Evolutionary conservation across 1,140 invertebrate species (phyloP).

Genomic region (Chionoecetes opilio): DNA sequence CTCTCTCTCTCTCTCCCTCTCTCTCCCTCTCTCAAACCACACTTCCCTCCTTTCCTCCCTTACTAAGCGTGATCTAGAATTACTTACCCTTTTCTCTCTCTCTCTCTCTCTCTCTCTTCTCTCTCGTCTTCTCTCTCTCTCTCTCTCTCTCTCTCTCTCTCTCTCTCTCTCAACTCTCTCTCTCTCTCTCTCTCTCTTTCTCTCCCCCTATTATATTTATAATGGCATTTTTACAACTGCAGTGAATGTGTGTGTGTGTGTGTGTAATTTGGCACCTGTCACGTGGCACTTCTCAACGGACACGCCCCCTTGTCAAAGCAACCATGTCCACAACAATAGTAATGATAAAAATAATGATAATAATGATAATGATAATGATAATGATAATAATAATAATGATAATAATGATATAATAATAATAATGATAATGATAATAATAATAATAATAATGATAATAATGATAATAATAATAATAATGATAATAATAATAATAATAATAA

Average conservation of each 20-base stretch:
- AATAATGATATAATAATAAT: background rate
- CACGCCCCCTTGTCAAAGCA: background rate
- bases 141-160: slow-evolving; percentile 27
- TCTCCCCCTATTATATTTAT: no score
- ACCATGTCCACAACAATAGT: background rate
- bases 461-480: background rate
- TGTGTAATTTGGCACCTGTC: background rate
- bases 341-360: background rate
- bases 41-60: no score
- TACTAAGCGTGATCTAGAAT: background rate
- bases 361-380: background rate
- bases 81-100: background rate
- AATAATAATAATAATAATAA: background rate
- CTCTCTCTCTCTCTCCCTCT: background rate
- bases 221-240: no score
- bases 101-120: background rate
- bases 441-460: background rate
- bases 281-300: background rate
- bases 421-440: no score
- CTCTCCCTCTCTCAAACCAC: background rate
- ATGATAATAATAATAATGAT: background rate
- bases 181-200: no score
- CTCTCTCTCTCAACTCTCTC: slow-evolving; percentile 9
- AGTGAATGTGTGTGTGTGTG: background rate
- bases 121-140: slow-evolving; percentile 6